Base-by-base conservation (phyloP, 2,888 invertebrate species). In the Rotaria sp. region DNA sequence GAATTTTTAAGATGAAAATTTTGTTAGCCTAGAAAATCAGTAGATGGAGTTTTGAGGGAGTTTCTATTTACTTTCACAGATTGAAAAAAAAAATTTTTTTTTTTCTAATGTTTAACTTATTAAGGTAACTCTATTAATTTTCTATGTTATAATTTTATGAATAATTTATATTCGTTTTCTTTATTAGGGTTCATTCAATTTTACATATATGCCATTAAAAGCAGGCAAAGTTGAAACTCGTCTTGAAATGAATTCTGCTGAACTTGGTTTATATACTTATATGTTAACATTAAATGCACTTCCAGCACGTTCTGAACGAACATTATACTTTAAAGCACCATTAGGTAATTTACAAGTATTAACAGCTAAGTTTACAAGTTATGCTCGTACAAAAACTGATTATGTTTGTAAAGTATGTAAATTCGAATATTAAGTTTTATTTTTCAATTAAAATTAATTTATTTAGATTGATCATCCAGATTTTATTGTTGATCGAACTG, bases 201-300 rank as follows among this genome's bases (percentile, higher is more conserved):
- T 91, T 86, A 91, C 91, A 87, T 91, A 90, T 88, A 90, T 91
- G 87, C 91, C 91, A 48, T 88, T 91, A 87, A 90, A 89, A 87
- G 90, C 90, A 10, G 91, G 91, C 48, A 90, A 90, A 85, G 86
- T 87, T 26, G 88, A 88, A 74, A 90, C 90, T 26, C 89, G 89
- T 30, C 88, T 91, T 55, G 91, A 91, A 88, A 89, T 91, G 87
- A 89, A 86, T 84, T 89, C 90, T 85, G 88, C 88, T 87, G 91
- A 91, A 87, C 89, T 91, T 26, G 91, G 91, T 8, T 88, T 88
- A 24, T 91, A 91, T 87, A 88, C 89, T 50, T 91, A 91, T 87
- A 91, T 91, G 85, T 89, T 91, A 30, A 89, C 89, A 85, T 88
- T 91, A 84, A 90, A 89, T 80, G 91, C 91, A 1, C 90, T 90